Conservation (phyloP, 2,888 invertebrate species). For the Drosophila merina region DNA sequence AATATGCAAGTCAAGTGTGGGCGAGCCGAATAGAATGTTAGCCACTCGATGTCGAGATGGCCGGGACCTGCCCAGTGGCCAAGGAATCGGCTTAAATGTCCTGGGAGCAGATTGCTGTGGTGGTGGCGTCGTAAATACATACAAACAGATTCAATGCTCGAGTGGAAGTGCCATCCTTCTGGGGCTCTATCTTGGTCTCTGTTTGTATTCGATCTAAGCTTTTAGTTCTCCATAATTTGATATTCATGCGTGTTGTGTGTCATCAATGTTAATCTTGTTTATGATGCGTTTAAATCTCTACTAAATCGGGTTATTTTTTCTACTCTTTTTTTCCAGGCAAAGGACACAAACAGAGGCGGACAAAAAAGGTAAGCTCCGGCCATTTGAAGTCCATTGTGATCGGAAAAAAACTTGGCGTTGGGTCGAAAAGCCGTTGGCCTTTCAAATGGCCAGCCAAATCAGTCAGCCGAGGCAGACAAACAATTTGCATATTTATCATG, state of each 20-base stretch:
- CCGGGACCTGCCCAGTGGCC: slow-evolving; percentile 30
- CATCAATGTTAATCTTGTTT: slow-evolving; percentile 58
- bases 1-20: slow-evolving; percentile 49
- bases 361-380: slow-evolving; percentile 38
- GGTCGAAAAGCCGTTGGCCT: slow-evolving; percentile 19
- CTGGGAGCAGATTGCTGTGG: slow-evolving; percentile 37
- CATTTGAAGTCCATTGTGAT: slow-evolving; percentile 41
- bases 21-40: slow-evolving; percentile 9
- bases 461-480: slow-evolving; percentile 22
- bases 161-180: slow-evolving; percentile 18
- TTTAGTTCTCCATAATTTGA: slow-evolving; percentile 69
- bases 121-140: slow-evolving; percentile 59
- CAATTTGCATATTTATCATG: slow-evolving; percentile 48
- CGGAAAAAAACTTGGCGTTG: background rate
- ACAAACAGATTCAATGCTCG: slow-evolving; percentile 69
- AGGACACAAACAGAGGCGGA: background rate
- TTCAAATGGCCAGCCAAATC: background rate
- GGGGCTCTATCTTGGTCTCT: slow-evolving; percentile 13
- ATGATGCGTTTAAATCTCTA: slow-evolving; percentile 60
- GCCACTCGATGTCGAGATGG: slow-evolving; percentile 35
- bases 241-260: slow-evolving; percentile 60
- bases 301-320: slow-evolving; percentile 32
- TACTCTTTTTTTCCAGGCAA: slow-evolving; percentile 49
- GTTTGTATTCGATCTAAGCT: slow-evolving; percentile 52
- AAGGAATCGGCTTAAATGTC: slow-evolving; percentile 50